A percentile compares a stretch with the other conserved stretches of the same genome.
Conservation (phyloP, 2,113 vertebrate genomes). For the Sinocyclocheilus grahami region DNA sequence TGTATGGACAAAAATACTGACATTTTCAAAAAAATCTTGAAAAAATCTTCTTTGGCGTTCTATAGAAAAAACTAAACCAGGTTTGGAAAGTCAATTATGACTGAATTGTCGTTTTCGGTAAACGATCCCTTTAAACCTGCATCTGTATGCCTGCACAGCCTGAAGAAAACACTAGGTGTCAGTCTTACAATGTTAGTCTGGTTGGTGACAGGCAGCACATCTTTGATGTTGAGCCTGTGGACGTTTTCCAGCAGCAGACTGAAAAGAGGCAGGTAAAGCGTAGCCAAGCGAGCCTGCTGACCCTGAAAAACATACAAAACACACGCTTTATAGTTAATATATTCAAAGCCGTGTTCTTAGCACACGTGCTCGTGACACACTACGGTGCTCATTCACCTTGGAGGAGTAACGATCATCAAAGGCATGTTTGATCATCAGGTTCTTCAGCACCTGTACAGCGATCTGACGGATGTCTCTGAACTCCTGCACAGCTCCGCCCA, state of each 20-base stretch:
- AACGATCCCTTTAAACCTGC: neutral
- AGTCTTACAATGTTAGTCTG: constrained; percentile 81
- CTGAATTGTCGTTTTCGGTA: neutral
- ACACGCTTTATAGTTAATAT: neutral
- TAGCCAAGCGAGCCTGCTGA: constrained; percentile 94
- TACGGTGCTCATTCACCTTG: constrained; percentile 77
- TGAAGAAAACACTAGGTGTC: constrained; percentile 64
- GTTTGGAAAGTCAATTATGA: neutral
- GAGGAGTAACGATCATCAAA: constrained; percentile 93
- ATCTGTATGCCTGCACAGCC: neutral
- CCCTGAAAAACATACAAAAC: constrained; percentile 76
- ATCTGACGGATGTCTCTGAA: constrained; percentile 90
- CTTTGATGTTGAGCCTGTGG: constrained; percentile 93
- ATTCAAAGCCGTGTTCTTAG: neutral
- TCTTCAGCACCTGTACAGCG: constrained; percentile 92
- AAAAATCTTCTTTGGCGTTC: neutral
- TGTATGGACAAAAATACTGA: neutral
- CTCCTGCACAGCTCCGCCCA: constrained; percentile 89
- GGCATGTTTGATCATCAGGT: constrained; percentile 95
- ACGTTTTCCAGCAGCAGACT: constrained; percentile 96
- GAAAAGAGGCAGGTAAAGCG: constrained; percentile 93
- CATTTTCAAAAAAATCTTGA: neutral
- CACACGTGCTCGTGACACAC: neutral
- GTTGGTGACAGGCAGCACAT: constrained; percentile 83
- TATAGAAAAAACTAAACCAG: neutral